Evolutionary conservation across 2,888 invertebrate species (phyloP).

Genomic region (Tolmerus cingulatus): DNA sequence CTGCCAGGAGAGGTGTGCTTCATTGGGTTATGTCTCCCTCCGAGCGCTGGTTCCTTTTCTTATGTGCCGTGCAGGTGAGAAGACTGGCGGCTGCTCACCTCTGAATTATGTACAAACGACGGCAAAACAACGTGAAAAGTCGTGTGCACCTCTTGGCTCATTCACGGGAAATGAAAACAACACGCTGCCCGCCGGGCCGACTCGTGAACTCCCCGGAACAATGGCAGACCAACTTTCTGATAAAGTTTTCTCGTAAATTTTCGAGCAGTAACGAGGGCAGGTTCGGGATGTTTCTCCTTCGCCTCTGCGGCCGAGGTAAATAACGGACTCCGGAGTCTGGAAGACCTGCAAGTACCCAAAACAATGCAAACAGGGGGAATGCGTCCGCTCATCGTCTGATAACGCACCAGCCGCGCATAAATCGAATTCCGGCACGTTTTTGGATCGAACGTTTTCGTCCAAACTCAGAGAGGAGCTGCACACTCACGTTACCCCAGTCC

Average conservation of each 20-base stretch:
- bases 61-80: conserved; percentile 16
- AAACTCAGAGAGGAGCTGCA: not conserved
- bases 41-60: not conserved
- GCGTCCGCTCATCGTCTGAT: not conserved
- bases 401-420: not conserved
- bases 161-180: not conserved
- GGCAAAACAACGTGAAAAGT: not conserved
- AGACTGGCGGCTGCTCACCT: conserved; percentile 6
- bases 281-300: not conserved
- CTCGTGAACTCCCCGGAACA: not conserved
- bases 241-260: not conserved
- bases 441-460: not conserved
- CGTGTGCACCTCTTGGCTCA: not conserved
- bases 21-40: not conserved
- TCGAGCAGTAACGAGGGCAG: not conserved
- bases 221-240: not conserved
- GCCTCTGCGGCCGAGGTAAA: not conserved
- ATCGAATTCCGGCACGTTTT: not conserved
- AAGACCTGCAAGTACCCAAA: not conserved
- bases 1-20: not conserved
- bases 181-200: not conserved
- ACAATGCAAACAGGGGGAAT: not conserved
- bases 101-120: conserved; percentile 12
- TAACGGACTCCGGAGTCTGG: not conserved
- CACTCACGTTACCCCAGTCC: not conserved